Evolutionary conservation across 1,140 invertebrate species (phyloP), one percentile per base, ranked within the genome.

Genomic region (Helicoverpa armigera): DNA sequence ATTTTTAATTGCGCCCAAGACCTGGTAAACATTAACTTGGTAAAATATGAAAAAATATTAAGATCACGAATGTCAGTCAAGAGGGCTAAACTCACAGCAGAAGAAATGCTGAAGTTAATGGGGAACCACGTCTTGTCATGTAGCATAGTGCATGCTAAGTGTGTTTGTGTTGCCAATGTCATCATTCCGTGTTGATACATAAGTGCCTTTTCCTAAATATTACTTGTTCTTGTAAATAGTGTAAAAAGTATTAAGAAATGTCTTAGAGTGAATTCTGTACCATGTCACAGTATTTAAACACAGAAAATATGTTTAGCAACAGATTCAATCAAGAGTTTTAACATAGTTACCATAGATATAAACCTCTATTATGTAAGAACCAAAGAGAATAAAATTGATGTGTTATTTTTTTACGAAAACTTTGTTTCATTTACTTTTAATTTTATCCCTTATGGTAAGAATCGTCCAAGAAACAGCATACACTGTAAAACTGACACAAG

Each of bases 371-470:
- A 77, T 83, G 73, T 89, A 90, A 85, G 85, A 83, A 85, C 88
- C 88, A 89, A 91, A 91, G 88, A 89, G 72, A 86, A 85, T 82
- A 83, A 84, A 79, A 67, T 83, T 72, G 78, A 82, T 79, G 81
- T 83, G 77, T 84, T 75, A 67, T 13, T 77, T 77, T 77, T 31
- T 67, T 18, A 3, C 3, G n/a, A 67, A 23, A 70, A 31, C 23
- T n/a, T 43, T 65, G 31, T 29, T 65, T 61, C 10, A 18, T 43
- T 48, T 43, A 23, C 23, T 23, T 23, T 23, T 23, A 23, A 23
- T 23, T 23, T 23, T 23, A 23, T 23, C 2, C 23, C 23, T 23
- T 23, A 23, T 23, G 23, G 23, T 23, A 23, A 23, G 23, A 23
- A 23, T 23, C 23, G 23, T 23, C 23, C 23, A 23, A 23, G 23